Base-by-base conservation (phyloP, 2,113 vertebrate species). In the Phylloscopus whistleri region DNA sequence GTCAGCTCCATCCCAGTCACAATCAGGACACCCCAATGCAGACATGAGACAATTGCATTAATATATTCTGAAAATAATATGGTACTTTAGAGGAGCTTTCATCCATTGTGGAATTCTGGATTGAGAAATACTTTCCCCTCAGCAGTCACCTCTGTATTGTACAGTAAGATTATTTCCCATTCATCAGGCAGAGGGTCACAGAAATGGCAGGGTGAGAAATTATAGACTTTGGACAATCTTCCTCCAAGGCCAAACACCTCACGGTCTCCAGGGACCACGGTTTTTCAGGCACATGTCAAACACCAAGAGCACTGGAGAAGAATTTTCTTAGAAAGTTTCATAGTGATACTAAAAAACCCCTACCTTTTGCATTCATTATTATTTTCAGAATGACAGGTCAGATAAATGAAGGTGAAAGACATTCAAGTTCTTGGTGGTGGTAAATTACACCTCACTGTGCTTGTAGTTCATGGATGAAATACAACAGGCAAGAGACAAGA, bases 131-230 rank as follows among this genome's bases (percentile, higher is more conserved):
- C 24, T 58, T 39, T 51, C 26, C 28, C 37, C 30, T 87, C 53
- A 41, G 16, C 2, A 0, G 18, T 28, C 1, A 0, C 7, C 9
- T 10, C 26, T 21, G 3, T 68, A 24, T 68, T 13, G 3, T 62
- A 73, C 22, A 41, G 13, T 46, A 78, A 62, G 26, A 56, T 41
- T 62, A 67, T 52, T 83, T 73, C 48, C 33, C 8, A 62, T 21
- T 68, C 16, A 3, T 49, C 64, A 60, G 44, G 18, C 13, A 51
- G 30, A 83, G 4, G 6, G 13, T 31, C 56, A 41, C 6, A 63
- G 18, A 78, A 73, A 55, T 41, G 53, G 19, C 30, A 79, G 16
- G 5, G 22, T 43, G n/a, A 84, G 55, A 33, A 49, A 84, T 58
- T 58, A 46, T 4, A 79, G 22, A 53, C 20, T 33, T 39, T 27